Evolutionary conservation across 2,888 invertebrate genomes (phyloP), one percentile per base, ranked within the genome.

Genomic region (Venustoraphidia nigricollis): DNA sequence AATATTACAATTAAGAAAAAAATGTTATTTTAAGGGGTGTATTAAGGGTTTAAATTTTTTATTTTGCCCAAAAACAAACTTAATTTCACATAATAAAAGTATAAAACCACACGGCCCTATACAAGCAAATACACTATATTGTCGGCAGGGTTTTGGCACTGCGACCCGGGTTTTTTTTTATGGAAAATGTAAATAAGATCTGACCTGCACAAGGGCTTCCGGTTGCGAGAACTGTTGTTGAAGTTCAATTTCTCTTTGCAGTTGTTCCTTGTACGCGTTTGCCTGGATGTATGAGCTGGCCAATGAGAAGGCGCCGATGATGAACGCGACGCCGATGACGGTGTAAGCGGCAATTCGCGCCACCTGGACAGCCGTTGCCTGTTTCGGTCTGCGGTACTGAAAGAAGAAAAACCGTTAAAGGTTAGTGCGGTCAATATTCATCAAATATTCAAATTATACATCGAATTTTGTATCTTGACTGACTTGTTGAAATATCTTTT

Each of bases 321-420:
- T 80, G 58, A 89, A 76, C 36, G 87, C 81, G 50, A 88, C 82
- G 0, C 81, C 77, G 55, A 91, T 81, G 57, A 91, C 76, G 52
- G 91, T 90, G 55, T 83, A 71, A 42, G 88, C 90, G 13, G 84
- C 82, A 60, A 91, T 88, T 66, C 83, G 80, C 34, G 91, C 86
- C 53, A 91, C 86, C 70, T 90, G 89, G 52, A 91, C 86, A 45
- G 89, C 79, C 42, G 83, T 77, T 51, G 86, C 82, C 56, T 74
- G 72, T 59, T 77, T 72, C 11, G 72, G 72, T 62, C 83, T 79
- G 58, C 72, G 73, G 69, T 91, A 91, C 45, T 90, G 90, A 90
- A 91, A 71, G 9, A 66, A 64, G 54, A 52, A 45, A 53, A 49
- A 48, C 6, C 27, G 27, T 27, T 27, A 27, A 27, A 27, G 27